Conservation (phyloP, 2,888 invertebrate genomes). For the Oegoconia quadripuncta region DNA sequence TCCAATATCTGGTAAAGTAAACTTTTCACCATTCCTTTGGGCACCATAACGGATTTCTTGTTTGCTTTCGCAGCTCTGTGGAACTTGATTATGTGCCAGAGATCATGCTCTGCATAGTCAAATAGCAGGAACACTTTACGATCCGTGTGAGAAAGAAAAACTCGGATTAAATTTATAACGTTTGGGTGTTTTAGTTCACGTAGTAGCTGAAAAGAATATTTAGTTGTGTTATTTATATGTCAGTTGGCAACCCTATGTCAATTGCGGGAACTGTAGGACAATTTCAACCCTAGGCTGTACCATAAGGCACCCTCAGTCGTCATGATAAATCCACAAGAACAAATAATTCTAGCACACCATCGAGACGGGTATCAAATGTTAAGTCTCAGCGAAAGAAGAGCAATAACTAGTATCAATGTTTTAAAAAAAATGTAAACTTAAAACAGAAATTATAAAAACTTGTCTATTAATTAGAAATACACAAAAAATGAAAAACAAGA, state of each 20-base stretch:
- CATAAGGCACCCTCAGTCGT: too few relatives aligned
- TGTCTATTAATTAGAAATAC: too few relatives aligned
- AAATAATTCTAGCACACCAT: too few relatives aligned
- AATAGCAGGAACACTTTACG: slow-evolving; percentile 98
- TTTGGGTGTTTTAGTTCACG: slow-evolving; percentile 98
- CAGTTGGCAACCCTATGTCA: not conserved
- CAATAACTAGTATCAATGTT: too few relatives aligned
- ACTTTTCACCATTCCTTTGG: slow-evolving; percentile 98
- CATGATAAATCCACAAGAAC: too few relatives aligned
- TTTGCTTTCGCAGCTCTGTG: slow-evolving; percentile 98
- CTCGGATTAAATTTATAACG: slow-evolving; percentile 96
- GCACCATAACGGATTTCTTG: slow-evolving; percentile 97
- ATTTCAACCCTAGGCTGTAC: too few relatives aligned
- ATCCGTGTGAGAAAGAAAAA: slow-evolving; percentile 97
- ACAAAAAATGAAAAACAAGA: too few relatives aligned
- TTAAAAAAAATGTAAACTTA: too few relatives aligned
- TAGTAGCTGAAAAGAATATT: slow-evolving; percentile 83
- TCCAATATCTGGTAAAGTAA: slow-evolving; percentile 98
- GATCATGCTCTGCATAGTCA: slow-evolving; percentile 99
- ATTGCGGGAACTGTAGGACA: too few relatives aligned
- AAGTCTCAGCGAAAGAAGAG: too few relatives aligned
- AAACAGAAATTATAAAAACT: too few relatives aligned
- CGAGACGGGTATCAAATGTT: too few relatives aligned
- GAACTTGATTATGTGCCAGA: slow-evolving; percentile 99
- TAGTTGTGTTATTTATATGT: not conserved